These are phyloP conservation scores for Agriopis leucophaearia DNA, from an alignment of 2,888 invertebrate species.

Conservation along the genomic window DNA sequence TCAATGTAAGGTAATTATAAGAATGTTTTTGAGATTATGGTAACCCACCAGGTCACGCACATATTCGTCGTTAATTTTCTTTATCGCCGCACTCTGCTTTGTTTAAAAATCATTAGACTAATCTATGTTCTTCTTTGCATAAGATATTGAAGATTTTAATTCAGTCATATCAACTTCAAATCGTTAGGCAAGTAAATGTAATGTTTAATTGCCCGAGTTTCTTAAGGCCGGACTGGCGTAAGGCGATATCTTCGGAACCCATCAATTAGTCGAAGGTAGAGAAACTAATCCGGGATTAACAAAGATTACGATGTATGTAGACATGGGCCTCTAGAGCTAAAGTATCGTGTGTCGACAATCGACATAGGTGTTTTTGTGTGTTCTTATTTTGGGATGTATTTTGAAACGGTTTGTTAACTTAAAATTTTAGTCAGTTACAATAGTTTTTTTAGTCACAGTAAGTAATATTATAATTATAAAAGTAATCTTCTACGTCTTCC, in stretches of 20 bases:
- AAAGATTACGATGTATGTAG: conserved; percentile 39
- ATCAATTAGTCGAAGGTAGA: conserved; percentile 31
- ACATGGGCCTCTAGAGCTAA: conserved; percentile 21
- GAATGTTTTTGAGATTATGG: too few relatives aligned
- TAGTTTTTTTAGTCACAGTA: too few relatives aligned
- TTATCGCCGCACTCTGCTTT: too few relatives aligned
- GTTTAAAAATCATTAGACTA: too few relatives aligned
- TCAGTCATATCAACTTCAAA: neutral
- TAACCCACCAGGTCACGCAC: too few relatives aligned
- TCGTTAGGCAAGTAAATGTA: neutral
- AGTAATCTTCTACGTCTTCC: too few relatives aligned
- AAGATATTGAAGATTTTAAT: neutral
- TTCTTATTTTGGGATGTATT: neutral
- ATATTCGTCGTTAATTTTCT: too few relatives aligned
- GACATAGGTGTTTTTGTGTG: neutral
- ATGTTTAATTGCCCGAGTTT: conserved; percentile 14
- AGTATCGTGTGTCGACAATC: conserved; percentile 26
- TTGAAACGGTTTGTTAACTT: neutral
- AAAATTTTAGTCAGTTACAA: too few relatives aligned
- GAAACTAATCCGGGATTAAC: conserved; percentile 36
- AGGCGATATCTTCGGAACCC: conserved; percentile 35
- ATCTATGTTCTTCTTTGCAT: neutral
- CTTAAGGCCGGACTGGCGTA: conserved; percentile 27
- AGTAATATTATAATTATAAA: too few relatives aligned
- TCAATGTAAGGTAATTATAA: too few relatives aligned